A percentile compares a stretch with the other conserved stretches of the same genome.
phyloP scores from a whole-genome alignment of 2,888 invertebrate genomes.

The Apamea monoglypha region DNA sequence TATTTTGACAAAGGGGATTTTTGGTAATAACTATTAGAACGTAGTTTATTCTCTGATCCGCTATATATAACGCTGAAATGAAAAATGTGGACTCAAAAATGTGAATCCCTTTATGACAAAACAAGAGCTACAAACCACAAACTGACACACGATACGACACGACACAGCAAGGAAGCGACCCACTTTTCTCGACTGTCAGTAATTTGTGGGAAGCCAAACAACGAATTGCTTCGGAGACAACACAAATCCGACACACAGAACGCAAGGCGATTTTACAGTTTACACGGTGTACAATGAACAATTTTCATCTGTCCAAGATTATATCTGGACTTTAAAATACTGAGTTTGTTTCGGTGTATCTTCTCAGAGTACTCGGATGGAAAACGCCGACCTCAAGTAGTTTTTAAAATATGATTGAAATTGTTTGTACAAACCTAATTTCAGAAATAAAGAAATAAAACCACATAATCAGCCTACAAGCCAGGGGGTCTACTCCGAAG shows the following conservation, averaged over 20 bases:
- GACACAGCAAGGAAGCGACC: slow-evolving; percentile 14
- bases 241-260: not conserved
- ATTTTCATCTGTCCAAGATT: not conserved
- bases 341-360: not conserved
- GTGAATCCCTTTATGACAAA: not conserved
- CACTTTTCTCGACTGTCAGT: slow-evolving; percentile 17
- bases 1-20: not conserved
- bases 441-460: not conserved
- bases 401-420: not conserved
- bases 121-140: not conserved
- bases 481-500: too few species aligned
- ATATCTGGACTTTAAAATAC: not conserved
- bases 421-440: not conserved
- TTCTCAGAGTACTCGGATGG: not conserved
- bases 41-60: too few species aligned
- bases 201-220: slow-evolving; percentile 40
- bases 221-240: slow-evolving; percentile 15
- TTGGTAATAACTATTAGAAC: not conserved
- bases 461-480: too few species aligned
- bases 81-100: not conserved
- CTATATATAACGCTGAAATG: not conserved
- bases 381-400: not conserved
- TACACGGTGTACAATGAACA: too few species aligned
- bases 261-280: not conserved
- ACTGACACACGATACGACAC: slow-evolving; percentile 1